Conservation (phyloP, 2,113 vertebrate species). For the Amia ocellicauda region DNA sequence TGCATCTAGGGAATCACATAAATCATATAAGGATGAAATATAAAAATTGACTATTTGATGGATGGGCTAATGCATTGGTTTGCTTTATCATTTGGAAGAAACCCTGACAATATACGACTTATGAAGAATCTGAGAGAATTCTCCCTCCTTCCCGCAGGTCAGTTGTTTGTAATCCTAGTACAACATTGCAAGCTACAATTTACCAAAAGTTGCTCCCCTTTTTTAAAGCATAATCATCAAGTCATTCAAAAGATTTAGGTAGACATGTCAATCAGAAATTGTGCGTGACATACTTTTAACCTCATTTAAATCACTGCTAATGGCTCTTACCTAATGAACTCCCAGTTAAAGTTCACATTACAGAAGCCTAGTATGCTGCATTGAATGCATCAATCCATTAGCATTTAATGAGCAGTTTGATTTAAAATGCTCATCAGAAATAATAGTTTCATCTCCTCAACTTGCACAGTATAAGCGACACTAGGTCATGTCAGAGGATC, state of each 20-base stretch:
- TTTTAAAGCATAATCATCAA: conserved; percentile 24
- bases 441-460: conserved; percentile 10
- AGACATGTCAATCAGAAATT: conserved; percentile 21
- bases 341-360: conserved; percentile 29
- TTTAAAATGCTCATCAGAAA: conserved; percentile 34
- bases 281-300: conserved; percentile 30
- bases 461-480: not conserved
- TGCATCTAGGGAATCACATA: too few relatives aligned
- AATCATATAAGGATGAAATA: too few relatives aligned
- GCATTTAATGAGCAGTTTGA: conserved; percentile 35
- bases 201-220: conserved; percentile 35
- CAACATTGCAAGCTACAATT: conserved; percentile 35
- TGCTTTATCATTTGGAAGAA: too few relatives aligned
- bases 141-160: too few relatives aligned
- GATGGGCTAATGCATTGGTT: too few relatives aligned
- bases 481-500: not conserved
- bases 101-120: too few relatives aligned
- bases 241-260: conserved; percentile 34
- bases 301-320: conserved; percentile 34
- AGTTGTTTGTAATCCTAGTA: too few relatives aligned
- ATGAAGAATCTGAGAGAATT: too few relatives aligned
- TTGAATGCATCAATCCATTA: conserved; percentile 33
- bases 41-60: too few relatives aligned
- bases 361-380: conserved; percentile 23
- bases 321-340: conserved; percentile 33